Conservation (phyloP, 2,888 invertebrate species). For the Mesoligia furuncula region DNA sequence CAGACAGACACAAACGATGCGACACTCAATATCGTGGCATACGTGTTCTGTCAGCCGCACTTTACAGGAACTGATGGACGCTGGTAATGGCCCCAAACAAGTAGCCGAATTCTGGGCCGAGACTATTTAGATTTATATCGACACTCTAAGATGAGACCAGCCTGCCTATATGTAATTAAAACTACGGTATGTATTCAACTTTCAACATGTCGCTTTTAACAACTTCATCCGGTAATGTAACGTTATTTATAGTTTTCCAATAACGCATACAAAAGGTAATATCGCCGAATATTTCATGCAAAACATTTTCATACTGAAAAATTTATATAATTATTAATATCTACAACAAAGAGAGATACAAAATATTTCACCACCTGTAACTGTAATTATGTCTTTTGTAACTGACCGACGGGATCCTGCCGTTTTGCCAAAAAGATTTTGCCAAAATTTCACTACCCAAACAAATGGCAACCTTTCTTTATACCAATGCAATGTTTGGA, state of each 20-base stretch:
- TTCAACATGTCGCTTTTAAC: background rate
- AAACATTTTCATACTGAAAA: background rate
- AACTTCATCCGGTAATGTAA: background rate
- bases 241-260: slow-evolving; percentile 29
- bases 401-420: too few species aligned
- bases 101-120: too few species aligned
- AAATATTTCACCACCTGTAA: background rate
- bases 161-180: background rate
- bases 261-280: slow-evolving; percentile 9
- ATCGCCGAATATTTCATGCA: background rate
- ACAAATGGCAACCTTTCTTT: too few species aligned
- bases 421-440: too few species aligned
- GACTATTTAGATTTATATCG: too few species aligned
- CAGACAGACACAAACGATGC: too few species aligned
- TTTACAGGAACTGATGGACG: too few species aligned
- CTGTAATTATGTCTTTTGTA: background rate
- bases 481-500: too few species aligned
- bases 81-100: too few species aligned
- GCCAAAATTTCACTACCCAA: too few species aligned
- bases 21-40: too few species aligned
- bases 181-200: background rate
- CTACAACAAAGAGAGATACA: background rate
- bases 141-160: background rate
- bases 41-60: too few species aligned
- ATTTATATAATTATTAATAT: background rate